Evolutionary conservation across 2,113 vertebrate species (phyloP).

Genomic region (Hyla sarda): DNA sequence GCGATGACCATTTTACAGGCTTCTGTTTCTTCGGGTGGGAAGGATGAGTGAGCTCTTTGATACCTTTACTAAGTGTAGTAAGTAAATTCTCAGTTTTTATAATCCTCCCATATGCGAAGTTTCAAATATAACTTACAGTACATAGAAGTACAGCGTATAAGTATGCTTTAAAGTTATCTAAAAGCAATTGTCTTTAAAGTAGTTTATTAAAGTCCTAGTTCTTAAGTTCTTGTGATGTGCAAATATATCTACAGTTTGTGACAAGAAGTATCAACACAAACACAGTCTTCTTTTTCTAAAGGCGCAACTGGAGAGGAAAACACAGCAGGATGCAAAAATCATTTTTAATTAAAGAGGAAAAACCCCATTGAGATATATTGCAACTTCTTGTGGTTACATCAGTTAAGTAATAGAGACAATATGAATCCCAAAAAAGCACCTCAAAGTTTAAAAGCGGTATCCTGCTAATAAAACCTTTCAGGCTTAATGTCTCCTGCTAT

Average conservation of each 20-base stretch:
- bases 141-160: background rate
- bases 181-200: background rate
- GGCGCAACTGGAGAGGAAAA: slow-evolving; percentile 37
- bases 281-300: slow-evolving; percentile 13
- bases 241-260: slow-evolving; percentile 18
- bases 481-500: slow-evolving; percentile 56
- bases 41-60: too few species aligned
- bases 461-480: slow-evolving; percentile 60
- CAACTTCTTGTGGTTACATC: slow-evolving; percentile 48
- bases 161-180: background rate
- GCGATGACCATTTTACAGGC: too few species aligned
- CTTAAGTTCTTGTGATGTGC: slow-evolving; percentile 30
- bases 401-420: slow-evolving; percentile 54
- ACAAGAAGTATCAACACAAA: slow-evolving; percentile 33
- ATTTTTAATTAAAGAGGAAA: slow-evolving; percentile 51
- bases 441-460: slow-evolving; percentile 54
- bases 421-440: slow-evolving; percentile 53
- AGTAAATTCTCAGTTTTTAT: too few species aligned
- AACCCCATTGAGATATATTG: slow-evolving; percentile 52
- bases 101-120: too few species aligned
- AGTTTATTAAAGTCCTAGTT: slow-evolving; percentile 30
- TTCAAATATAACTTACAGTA: background rate
- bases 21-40: too few species aligned
- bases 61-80: too few species aligned
- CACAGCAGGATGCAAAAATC: slow-evolving; percentile 44